These are phyloP conservation scores for Thyatira batis DNA, from an alignment of 2,888 invertebrate species.

Conservation along the genomic window DNA sequence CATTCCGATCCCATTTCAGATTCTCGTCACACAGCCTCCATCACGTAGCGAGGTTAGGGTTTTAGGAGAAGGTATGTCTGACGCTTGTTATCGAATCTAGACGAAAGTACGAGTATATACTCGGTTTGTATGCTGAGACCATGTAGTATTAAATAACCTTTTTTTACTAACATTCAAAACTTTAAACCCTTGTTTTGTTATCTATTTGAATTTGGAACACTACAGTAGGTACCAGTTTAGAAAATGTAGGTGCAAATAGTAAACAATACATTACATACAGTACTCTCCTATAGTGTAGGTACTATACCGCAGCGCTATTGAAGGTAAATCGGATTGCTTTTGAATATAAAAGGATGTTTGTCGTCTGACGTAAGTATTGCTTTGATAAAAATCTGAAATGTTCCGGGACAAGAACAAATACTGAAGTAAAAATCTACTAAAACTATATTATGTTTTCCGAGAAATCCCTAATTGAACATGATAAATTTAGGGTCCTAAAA, in stretches of 20 bases:
- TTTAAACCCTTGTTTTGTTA: no score
- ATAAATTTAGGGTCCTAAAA: no score
- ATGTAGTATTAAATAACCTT: constrained; percentile 28
- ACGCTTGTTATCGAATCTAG: constrained; percentile 49
- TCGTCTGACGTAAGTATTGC: background rate
- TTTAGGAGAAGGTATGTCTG: constrained; percentile 50
- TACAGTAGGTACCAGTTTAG: constrained; percentile 17
- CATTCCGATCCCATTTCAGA: constrained; percentile 71
- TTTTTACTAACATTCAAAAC: no score
- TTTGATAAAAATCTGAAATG: background rate
- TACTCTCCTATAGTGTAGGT: background rate
- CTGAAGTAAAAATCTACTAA: no score
- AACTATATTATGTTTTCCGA: no score
- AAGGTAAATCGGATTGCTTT: constrained; percentile 11
- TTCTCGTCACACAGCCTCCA: constrained; percentile 73
- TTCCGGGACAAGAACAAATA: no score
- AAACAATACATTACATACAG: constrained; percentile 20
- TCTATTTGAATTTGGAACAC: no score
- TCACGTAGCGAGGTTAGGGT: constrained; percentile 43
- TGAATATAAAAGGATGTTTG: constrained; percentile 6
- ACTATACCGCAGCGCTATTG: constrained; percentile 8
- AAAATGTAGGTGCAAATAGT: constrained; percentile 26
- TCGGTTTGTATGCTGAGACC: constrained; percentile 18
- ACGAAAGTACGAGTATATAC: background rate
- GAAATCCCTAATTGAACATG: no score